Percentiles rank a stretch among this genome's conserved stretches.
These are phyloP conservation scores for Lycaena phlaeas DNA, from an alignment of 2,888 invertebrate species.

Conservation along the genomic window DNA sequence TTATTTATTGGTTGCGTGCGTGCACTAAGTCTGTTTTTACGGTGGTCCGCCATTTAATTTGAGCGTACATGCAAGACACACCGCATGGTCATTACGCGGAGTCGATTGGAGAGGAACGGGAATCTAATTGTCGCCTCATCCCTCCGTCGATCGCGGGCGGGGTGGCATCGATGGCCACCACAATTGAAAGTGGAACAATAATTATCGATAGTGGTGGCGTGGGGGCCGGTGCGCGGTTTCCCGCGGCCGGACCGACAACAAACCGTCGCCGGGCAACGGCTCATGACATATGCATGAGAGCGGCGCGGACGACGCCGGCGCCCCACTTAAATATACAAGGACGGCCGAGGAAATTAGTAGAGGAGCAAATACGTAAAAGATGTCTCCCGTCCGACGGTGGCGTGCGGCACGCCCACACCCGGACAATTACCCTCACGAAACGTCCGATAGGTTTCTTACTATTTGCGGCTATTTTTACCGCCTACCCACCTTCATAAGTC, in stretches of 20 bases:
- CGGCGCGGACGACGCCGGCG: slow-evolving; percentile 48
- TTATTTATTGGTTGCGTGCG: slow-evolving; percentile 56
- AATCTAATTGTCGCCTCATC: slow-evolving; percentile 65
- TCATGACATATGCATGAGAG: slow-evolving; percentile 73
- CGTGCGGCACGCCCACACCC: slow-evolving; percentile 26
- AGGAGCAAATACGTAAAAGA: slow-evolving; percentile 63
- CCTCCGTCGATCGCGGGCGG: slow-evolving; percentile 33
- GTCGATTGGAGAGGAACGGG: slow-evolving; percentile 43
- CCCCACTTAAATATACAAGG: slow-evolving; percentile 60
- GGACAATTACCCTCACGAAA: slow-evolving; percentile 42
- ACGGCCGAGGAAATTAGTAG: slow-evolving; percentile 60
- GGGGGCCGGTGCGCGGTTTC: slow-evolving; percentile 51
- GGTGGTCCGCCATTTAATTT: slow-evolving; percentile 57
- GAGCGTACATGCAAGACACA: slow-evolving; percentile 51
- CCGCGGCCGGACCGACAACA: slow-evolving; percentile 65
- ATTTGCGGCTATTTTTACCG: slow-evolving; percentile 49
- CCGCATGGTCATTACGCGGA: slow-evolving; percentile 35
- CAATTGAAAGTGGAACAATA: slow-evolving; percentile 64
- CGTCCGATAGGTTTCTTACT: slow-evolving; percentile 45
- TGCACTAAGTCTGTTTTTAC: slow-evolving; percentile 50
- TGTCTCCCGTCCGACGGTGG: slow-evolving; percentile 21
- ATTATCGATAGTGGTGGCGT: slow-evolving; percentile 50
- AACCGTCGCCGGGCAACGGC: slow-evolving; percentile 69
- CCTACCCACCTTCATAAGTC: slow-evolving; percentile 49
- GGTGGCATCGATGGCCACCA: slow-evolving; percentile 48